phyloP scores from a whole-genome alignment of 2,888 invertebrate species.

The Cordilura impudica region DNA sequence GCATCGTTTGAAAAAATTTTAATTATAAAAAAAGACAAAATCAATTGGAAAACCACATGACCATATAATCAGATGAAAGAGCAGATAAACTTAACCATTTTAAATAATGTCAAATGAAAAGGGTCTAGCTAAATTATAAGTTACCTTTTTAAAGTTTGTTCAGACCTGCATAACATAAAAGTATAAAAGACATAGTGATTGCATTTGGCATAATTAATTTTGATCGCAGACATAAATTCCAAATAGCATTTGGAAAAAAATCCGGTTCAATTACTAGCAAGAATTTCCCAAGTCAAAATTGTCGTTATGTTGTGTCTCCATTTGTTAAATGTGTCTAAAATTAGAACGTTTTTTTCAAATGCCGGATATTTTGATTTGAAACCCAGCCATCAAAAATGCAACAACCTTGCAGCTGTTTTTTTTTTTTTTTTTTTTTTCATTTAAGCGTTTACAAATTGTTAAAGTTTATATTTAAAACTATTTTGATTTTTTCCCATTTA shows the following conservation, averaged over 20 bases:
- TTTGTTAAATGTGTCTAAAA: constrained; percentile 61
- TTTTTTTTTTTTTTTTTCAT: no score
- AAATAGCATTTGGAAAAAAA: constrained; percentile 56
- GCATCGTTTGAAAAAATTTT: no score
- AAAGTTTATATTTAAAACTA: constrained; percentile 27
- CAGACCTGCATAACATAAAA: constrained; percentile 17
- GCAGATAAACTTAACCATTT: no score
- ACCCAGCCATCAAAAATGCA: constrained; percentile 47
- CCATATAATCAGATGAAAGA: no score
- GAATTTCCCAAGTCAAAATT: constrained; percentile 46
- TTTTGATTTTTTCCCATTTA: constrained; percentile 5
- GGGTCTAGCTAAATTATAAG: no score
- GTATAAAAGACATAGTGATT: constrained; percentile 23
- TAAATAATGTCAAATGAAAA: no score
- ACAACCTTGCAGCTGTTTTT: constrained; percentile 55
- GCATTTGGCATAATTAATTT: constrained; percentile 61
- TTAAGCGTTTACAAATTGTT: neutral
- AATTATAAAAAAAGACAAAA: no score
- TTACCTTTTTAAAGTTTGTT: no score
- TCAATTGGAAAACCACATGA: no score
- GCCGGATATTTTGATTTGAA: constrained; percentile 61
- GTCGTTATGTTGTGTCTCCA: constrained; percentile 56
- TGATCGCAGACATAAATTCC: constrained; percentile 61
- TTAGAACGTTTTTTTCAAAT: constrained; percentile 52
- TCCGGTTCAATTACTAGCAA: constrained; percentile 61